Base-by-base conservation (phyloP, 2,888 invertebrate species). In the Piscicola geometra region DNA sequence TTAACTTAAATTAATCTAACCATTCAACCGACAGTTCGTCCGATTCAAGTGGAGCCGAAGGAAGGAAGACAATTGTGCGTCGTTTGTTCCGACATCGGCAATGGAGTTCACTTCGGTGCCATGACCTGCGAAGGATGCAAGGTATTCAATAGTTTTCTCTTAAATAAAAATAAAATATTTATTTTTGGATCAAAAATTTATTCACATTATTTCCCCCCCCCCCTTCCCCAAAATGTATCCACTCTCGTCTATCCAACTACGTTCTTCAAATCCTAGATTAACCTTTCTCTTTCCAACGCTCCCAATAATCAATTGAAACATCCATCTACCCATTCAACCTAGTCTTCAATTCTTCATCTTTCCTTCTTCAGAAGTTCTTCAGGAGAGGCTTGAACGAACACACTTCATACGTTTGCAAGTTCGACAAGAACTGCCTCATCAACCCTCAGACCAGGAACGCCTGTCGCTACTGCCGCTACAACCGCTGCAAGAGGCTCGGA, bases 101-200 rank as follows among this genome's bases (percentile, higher is more conserved):
- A 79, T 60, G 79, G 79, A 25, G 78, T 79, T 25, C 84, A 85
- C 77, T 85, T 85, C 80, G 85, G 85, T 28, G 84, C 84, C 21
- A 80, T 85, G 33, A 85, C 85, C 12, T 85, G 85, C 79, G 85
- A 85, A 78, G 84, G 85, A 21, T 85, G 85, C 79, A 85, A 85
- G 83, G 85, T 85, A 78, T 72, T 79, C 36, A 35, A n/a, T 9
- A 32, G n/a, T n/a, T n/a, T n/a, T n/a, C n/a, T n/a, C n/a, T n/a
- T n/a, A n/a, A n/a, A n/a, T n/a, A n/a, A n/a, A n/a, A n/a, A n/a
- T n/a, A n/a, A n/a, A n/a, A n/a, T n/a, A n/a, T n/a, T n/a, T n/a
- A n/a, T n/a, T n/a, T n/a, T n/a, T n/a, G n/a, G n/a, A n/a, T n/a
- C n/a, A n/a, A n/a, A n/a, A n/a, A n/a, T n/a, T n/a, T n/a, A n/a